A percentile compares a stretch with the other conserved stretches of the same genome.
These are phyloP conservation scores for Hemibates koningsi DNA, from an alignment of 2,113 vertebrate genomes.

Conservation along the genomic window DNA sequence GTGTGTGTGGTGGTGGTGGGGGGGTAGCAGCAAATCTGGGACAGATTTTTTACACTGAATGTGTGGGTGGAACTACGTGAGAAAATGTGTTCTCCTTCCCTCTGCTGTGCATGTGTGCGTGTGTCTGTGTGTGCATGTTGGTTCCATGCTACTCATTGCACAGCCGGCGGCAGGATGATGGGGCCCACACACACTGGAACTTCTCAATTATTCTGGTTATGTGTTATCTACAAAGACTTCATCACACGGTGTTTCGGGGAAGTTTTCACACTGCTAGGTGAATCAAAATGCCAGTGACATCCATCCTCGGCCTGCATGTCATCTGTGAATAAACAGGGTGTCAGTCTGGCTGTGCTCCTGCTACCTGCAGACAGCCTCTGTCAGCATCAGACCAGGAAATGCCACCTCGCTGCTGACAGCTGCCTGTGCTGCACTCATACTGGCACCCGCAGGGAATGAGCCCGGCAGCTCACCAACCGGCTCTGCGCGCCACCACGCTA, in stretches of 20 bases:
- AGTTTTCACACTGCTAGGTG: conserved; percentile 77
- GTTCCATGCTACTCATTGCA: conserved; percentile 13
- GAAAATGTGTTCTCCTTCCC: conserved; percentile 24
- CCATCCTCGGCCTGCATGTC: conserved; percentile 83
- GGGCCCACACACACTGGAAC: conserved; percentile 48
- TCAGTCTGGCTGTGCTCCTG: conserved; percentile 90
- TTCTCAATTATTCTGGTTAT: conserved; percentile 78
- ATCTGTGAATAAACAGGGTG: conserved; percentile 95
- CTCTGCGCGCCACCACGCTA: conserved; percentile 24
- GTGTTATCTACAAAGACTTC: conserved; percentile 79
- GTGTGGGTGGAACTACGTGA: conserved; percentile 42
- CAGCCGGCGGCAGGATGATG: conserved; percentile 30
- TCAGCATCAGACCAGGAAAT: conserved; percentile 88
- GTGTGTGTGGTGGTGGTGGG: neutral
- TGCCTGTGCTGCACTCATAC: conserved; percentile 81
- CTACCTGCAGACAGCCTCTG: conserved; percentile 90
- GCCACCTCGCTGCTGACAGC: conserved; percentile 92
- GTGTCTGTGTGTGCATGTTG: neutral
- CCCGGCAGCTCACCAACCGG: conserved; percentile 77
- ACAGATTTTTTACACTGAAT: conserved; percentile 42
- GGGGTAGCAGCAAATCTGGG: conserved; percentile 23
- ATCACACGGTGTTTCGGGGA: conserved; percentile 73
- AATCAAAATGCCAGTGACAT: conserved; percentile 87
- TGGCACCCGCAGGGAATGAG: conserved; percentile 67
- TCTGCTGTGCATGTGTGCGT: neutral